Evolutionary conservation across 2,888 invertebrate genomes (phyloP).

Genomic region (Leptinotarsa rubiginosa): DNA sequence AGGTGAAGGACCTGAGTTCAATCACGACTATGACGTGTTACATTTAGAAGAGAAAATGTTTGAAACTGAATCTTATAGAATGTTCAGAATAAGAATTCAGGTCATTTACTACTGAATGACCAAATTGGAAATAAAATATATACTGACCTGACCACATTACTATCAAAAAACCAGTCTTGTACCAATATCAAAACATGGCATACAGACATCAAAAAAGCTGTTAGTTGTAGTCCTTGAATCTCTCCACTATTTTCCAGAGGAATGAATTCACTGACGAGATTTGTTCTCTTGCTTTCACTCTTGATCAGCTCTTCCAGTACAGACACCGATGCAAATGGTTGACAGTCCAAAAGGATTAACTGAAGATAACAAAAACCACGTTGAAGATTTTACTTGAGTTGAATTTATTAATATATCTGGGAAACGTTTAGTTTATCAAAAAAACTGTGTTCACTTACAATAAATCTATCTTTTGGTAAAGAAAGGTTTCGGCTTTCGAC

Average conservation of each 20-base stretch:
- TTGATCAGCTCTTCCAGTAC: conserved; percentile 75
- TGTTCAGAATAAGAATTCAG: too few relatives aligned
- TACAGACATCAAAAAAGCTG: conserved; percentile 87
- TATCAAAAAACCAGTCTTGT: conserved; percentile 90
- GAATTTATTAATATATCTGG: background rate
- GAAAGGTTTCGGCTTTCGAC: too few relatives aligned
- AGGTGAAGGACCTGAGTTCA: too few relatives aligned
- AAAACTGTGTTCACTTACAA: too few relatives aligned
- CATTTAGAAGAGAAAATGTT: too few relatives aligned
- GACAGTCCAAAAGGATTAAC: conserved; percentile 88
- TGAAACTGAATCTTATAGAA: too few relatives aligned
- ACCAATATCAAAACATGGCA: conserved; percentile 91
- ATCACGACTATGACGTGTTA: too few relatives aligned
- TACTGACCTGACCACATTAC: conserved; percentile 79
- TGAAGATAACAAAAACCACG: conserved; percentile 61
- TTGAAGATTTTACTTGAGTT: background rate
- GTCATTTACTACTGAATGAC: too few relatives aligned
- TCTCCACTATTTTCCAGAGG: conserved; percentile 75
- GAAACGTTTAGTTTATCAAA: too few relatives aligned
- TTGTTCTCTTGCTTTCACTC: conserved; percentile 65
- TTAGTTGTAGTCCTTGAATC: conserved; percentile 80
- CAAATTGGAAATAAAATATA: background rate
- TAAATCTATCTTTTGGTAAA: too few relatives aligned
- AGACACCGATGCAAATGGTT: conserved; percentile 79
- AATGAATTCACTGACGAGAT: conserved; percentile 71